Percentiles rank a stretch among this genome's conserved stretches.
Evolutionary conservation across 2,888 invertebrate genomes (phyloP).

Genomic region (Hyles lineata): DNA sequence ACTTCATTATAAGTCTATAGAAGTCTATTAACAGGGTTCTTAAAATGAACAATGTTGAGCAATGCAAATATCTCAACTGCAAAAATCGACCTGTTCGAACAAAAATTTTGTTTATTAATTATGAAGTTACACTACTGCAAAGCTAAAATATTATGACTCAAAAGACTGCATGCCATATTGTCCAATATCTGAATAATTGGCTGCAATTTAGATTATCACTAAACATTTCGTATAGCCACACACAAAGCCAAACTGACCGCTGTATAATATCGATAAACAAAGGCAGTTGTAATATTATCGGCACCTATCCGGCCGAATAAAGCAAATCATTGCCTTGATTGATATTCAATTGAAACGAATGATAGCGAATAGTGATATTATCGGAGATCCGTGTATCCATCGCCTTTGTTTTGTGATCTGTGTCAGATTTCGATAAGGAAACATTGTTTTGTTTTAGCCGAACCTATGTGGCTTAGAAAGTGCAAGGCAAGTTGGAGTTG

Average conservation of each 20-base stretch:
- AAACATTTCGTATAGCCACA: not conserved
- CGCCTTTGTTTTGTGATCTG: constrained; percentile 38
- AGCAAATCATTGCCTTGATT: constrained; percentile 38
- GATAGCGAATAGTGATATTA: constrained; percentile 32
- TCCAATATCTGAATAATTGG: too few species aligned
- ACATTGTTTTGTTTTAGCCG: not conserved
- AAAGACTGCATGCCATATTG: not conserved
- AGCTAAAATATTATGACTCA: too few species aligned
- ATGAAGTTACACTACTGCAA: too few species aligned
- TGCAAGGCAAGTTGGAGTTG: not conserved
- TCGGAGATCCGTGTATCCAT: constrained; percentile 33
- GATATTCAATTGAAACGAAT: constrained; percentile 44
- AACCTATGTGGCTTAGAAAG: constrained; percentile 2
- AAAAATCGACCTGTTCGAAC: too few species aligned
- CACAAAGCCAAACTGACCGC: not conserved
- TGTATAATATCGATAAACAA: constrained; percentile 7
- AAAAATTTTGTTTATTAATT: too few species aligned
- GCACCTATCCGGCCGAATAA: constrained; percentile 18
- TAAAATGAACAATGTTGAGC: too few species aligned
- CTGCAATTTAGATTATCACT: not conserved
- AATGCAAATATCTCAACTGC: too few species aligned
- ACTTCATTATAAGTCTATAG: too few species aligned
- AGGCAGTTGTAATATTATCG: constrained; percentile 8
- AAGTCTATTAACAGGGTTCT: too few species aligned
- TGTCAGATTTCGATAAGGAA: constrained; percentile 21